Percentiles rank a stretch among this genome's conserved stretches.
Conservation (phyloP, 2,113 vertebrate species). For the Dasyornis broadbenti region DNA sequence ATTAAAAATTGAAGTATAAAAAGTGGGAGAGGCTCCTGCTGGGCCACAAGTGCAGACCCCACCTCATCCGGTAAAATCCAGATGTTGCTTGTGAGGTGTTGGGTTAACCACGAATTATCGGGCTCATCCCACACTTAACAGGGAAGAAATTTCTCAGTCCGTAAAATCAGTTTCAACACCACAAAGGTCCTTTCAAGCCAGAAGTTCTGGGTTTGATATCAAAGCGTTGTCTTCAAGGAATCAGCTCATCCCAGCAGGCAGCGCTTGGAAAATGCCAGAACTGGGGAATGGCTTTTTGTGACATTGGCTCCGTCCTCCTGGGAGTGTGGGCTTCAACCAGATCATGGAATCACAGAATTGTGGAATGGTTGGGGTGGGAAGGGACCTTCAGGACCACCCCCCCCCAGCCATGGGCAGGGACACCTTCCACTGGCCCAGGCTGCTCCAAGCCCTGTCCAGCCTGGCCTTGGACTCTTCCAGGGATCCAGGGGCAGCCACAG, state of each 20-base stretch:
- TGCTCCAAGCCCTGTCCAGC: not conserved
- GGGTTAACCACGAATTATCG: not conserved
- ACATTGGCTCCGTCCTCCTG: not conserved
- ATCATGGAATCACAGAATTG: not conserved
- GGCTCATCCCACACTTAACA: not conserved
- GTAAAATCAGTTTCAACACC: not conserved
- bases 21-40: not conserved
- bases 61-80: not conserved
- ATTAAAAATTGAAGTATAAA: not conserved
- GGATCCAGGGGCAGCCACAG: not conserved
- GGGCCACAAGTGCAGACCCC: not conserved
- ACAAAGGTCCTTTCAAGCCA: not conserved
- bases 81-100: not conserved
- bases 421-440: not conserved
- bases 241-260: not conserved
- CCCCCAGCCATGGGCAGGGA: not conserved
- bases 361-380: not conserved
- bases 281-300: not conserved
- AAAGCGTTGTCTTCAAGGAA: not conserved
- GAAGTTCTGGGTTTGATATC: not conserved
- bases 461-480: not conserved
- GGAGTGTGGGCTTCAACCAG: not conserved
- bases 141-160: not conserved
- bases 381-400: fast-evolving
- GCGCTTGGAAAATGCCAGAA: not conserved